phyloP scores from a whole-genome alignment of 1,140 invertebrate genomes.

The Brachionus plicatilis region DNA sequence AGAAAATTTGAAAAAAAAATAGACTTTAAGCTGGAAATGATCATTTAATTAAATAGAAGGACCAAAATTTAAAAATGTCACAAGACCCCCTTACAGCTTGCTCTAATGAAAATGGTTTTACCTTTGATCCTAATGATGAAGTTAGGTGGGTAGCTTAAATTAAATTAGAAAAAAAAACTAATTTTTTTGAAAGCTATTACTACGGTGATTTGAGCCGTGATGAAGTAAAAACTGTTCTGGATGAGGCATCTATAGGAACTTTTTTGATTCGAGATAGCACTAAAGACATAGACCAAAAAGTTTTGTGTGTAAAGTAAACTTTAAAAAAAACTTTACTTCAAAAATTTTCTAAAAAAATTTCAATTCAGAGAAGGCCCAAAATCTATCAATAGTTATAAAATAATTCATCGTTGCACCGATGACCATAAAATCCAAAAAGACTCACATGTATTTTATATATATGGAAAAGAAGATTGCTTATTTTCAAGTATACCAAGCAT shows the following conservation, averaged over 20 bases:
- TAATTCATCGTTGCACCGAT: background rate
- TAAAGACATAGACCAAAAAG: constrained; percentile 35
- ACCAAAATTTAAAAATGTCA: background rate
- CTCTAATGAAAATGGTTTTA: background rate
- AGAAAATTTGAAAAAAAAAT: background rate
- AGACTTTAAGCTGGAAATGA: background rate
- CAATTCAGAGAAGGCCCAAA: constrained; percentile 24
- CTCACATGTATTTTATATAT: constrained; percentile 15
- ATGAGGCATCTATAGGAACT: constrained; percentile 18
- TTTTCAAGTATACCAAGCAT: constrained; percentile 26
- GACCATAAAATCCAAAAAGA: background rate
- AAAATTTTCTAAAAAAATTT: background rate
- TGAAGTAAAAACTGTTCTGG: background rate
- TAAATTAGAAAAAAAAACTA: background rate
- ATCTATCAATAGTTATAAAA: constrained; percentile 39
- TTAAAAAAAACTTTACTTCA: background rate
- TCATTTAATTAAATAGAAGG: background rate
- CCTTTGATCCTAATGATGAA: constrained; percentile 29
- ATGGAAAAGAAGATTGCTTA: constrained; percentile 29
- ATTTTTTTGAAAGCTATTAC: background rate
- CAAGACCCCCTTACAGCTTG: background rate
- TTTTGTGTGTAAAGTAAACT: constrained; percentile 37
- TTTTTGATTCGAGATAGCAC: constrained; percentile 35
- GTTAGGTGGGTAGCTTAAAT: background rate
- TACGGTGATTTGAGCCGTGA: constrained; percentile 29